Evolutionary conservation across 2,113 vertebrate species (phyloP), one percentile per base, ranked within the genome.

Genomic region (Lutjanus erythropterus): DNA sequence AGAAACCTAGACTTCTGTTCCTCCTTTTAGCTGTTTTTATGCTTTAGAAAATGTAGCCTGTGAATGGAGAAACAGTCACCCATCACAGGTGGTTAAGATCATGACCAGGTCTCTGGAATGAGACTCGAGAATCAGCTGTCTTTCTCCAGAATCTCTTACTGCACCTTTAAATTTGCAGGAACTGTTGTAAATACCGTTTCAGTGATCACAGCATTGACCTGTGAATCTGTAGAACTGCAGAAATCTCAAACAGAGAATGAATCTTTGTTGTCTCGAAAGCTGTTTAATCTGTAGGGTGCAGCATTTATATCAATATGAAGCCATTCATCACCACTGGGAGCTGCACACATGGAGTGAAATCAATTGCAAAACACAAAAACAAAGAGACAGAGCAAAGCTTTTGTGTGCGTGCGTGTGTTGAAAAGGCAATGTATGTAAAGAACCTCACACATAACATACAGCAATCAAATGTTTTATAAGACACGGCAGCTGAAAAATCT

Each of bases 401-500:
- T 11, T 70, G 21, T 29, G 49, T 19, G 21, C 19, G 9, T 23
- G 33, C 41, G 19, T 39, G 47, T 10, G 19, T 39, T 12, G 11
- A 27, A 9, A 33, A 23, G 33, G 8, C 35, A 61, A 44, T 58
- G 29, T 60, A 44, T 58, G 29, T 60, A 42, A 61, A 73, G 27
- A 67, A 56, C n/a, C n/a, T 66, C 23, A 74, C 23, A 74, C 15
- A 65, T 6, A 25, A 12, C 21, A 2, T 23, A 25, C 41, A 12
- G 64, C 42, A 19, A 25, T 50, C 21, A 71, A 75, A 69, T 39
- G n/a, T 47, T 67, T 68, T 37, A 76, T 62, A 25, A 56, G 5
- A 84, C 69, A 66, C 65, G 78, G 55, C 35, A 74, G 64, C 6
- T 37, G 21, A 76, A 64, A 68, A 78, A 66, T 81, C 67, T 62